phyloP scores from a whole-genome alignment of 2,888 invertebrate species.

The Yponomeuta sedellus region DNA sequence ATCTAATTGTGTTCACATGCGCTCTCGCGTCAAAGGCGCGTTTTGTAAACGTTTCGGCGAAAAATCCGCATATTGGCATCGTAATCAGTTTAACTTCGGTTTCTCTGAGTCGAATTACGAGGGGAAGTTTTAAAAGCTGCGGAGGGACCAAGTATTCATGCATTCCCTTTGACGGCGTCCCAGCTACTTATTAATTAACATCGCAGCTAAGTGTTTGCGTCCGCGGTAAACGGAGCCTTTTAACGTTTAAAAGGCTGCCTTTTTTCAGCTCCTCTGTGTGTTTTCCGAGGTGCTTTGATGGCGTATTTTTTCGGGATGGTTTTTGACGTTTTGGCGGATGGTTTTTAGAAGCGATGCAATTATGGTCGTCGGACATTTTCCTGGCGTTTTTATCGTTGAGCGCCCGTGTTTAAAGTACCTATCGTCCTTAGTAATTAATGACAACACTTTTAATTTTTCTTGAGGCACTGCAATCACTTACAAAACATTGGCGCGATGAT shows the following conservation, averaged over 20 bases:
- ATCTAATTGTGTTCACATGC: slow-evolving; percentile 8
- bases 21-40: slow-evolving; percentile 9
- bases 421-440: neutral
- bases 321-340: slow-evolving; percentile 54
- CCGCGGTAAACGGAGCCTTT: slow-evolving; percentile 74
- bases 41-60: slow-evolving; percentile 34
- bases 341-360: slow-evolving; percentile 52
- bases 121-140: slow-evolving; percentile 71
- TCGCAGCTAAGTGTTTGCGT: slow-evolving; percentile 74
- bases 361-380: slow-evolving; percentile 30
- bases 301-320: slow-evolving; percentile 48
- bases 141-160: slow-evolving; percentile 71
- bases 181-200: slow-evolving; percentile 75
- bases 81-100: slow-evolving; percentile 71
- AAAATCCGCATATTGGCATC: slow-evolving; percentile 66
- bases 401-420: neutral
- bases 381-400: slow-evolving; percentile 18
- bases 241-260: slow-evolving; percentile 66
- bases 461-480: neutral
- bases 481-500: neutral
- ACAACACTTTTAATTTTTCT: neutral
- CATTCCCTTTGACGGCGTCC: slow-evolving; percentile 74
- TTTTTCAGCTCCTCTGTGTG: slow-evolving; percentile 23
- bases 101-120: slow-evolving; percentile 65
- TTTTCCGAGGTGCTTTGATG: slow-evolving; percentile 59